Conservation (phyloP, 1,140 invertebrate genomes). For the Drepana arcuata region DNA sequence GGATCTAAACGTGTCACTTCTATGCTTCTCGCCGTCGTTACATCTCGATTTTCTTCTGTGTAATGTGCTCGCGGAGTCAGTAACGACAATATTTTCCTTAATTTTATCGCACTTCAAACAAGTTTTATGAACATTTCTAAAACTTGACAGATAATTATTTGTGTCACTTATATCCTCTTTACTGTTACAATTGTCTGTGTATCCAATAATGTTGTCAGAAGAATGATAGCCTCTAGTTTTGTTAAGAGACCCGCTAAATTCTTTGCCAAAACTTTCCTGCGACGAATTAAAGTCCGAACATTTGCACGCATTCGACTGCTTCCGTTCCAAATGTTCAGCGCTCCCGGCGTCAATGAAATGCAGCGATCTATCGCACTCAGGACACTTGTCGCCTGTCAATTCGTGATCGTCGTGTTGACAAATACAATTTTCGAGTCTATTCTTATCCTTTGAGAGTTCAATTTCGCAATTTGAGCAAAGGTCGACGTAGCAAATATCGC, state of each 20-base stretch:
- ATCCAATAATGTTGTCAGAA: slow-evolving; percentile 57
- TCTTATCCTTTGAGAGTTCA: slow-evolving; percentile 38
- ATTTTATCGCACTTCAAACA: slow-evolving; percentile 68
- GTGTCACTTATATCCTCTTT: slow-evolving; percentile 51
- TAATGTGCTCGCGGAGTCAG: slow-evolving; percentile 37
- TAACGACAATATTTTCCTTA: slow-evolving; percentile 64
- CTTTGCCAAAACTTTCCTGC: slow-evolving; percentile 58
- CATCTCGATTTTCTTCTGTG: slow-evolving; percentile 50
- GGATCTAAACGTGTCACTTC: slow-evolving; percentile 41
- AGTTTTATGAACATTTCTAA: slow-evolving; percentile 59
- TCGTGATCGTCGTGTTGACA: slow-evolving; percentile 32
- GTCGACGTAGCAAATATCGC: slow-evolving; percentile 60
- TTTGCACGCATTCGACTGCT: slow-evolving; percentile 41
- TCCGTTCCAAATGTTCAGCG: slow-evolving; percentile 48
- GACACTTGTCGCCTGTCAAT: slow-evolving; percentile 38
- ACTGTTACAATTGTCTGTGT: slow-evolving; percentile 42
- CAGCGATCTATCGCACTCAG: slow-evolving; percentile 51
- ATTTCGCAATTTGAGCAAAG: slow-evolving; percentile 56
- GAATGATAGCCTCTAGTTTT: slow-evolving; percentile 62
- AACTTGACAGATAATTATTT: slow-evolving; percentile 37
- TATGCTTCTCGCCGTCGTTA: slow-evolving; percentile 40
- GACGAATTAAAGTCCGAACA: slow-evolving; percentile 62
- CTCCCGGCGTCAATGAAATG: slow-evolving; percentile 56
- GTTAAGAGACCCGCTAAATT: slow-evolving; percentile 35
- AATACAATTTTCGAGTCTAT: slow-evolving; percentile 34